These are phyloP conservation scores for Acronicta alni DNA, from an alignment of 2,888 invertebrate species.

Conservation along the genomic window DNA sequence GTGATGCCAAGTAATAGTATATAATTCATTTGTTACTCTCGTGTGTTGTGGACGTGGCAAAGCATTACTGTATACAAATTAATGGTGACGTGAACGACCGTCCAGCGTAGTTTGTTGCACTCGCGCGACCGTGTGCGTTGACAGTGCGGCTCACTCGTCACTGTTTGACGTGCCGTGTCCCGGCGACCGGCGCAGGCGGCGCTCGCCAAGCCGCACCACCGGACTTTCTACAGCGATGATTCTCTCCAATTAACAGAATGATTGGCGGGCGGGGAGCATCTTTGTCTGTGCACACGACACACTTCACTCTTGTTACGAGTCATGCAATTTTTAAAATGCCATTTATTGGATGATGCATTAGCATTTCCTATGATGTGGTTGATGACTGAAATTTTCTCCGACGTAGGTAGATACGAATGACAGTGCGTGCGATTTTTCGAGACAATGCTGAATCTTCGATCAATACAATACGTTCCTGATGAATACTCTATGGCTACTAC, in stretches of 20 bases:
- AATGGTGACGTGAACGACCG: slow-evolving; percentile 76
- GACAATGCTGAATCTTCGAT: background rate
- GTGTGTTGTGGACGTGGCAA: slow-evolving; percentile 57
- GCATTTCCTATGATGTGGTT: slow-evolving; percentile 44
- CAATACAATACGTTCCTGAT: too few species aligned
- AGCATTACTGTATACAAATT: slow-evolving; percentile 72
- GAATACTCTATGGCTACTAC: background rate
- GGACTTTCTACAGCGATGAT: slow-evolving; percentile 86
- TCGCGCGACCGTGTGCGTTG: slow-evolving; percentile 74
- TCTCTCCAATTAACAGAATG: slow-evolving; percentile 89
- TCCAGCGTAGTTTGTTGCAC: slow-evolving; percentile 80
- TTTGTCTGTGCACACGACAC: slow-evolving; percentile 82
- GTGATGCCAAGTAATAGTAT: slow-evolving; percentile 19
- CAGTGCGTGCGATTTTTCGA: background rate
- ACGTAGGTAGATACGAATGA: background rate
- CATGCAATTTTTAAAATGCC: slow-evolving; percentile 56
- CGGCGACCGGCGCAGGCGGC: slow-evolving; percentile 14
- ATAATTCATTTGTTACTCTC: slow-evolving; percentile 33
- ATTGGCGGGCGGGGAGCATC: slow-evolving; percentile 81
- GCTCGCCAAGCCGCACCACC: slow-evolving; percentile 33
- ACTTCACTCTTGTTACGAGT: slow-evolving; percentile 80
- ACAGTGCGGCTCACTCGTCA: slow-evolving; percentile 72
- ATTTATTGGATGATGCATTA: slow-evolving; percentile 40
- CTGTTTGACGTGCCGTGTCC: slow-evolving; percentile 47
- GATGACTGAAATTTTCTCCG: slow-evolving; percentile 11